Evolutionary conservation across 1,140 invertebrate species (phyloP).

Genomic region (Agrypnia vestita): DNA sequence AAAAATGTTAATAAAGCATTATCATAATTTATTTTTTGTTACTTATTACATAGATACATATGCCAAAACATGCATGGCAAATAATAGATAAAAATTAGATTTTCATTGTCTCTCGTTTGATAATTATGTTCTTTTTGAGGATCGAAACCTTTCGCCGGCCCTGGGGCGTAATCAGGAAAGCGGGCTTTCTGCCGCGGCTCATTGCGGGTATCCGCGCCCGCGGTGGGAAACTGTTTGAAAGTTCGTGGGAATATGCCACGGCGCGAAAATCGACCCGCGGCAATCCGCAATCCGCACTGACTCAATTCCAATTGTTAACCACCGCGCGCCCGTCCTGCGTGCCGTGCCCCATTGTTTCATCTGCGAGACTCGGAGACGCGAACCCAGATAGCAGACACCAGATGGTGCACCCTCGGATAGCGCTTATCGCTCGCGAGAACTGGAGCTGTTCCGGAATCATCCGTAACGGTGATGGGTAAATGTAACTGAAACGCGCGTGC

Average conservation of each 20-base stretch:
- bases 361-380: neutral
- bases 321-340: neutral
- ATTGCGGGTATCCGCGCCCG: neutral
- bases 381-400: neutral
- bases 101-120: too few relatives aligned
- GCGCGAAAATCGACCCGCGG: neutral
- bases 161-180: neutral
- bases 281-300: neutral
- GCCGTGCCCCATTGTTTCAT: neutral
- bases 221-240: constrained; percentile 27
- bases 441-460: too few relatives aligned
- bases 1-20: too few relatives aligned
- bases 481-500: too few relatives aligned
- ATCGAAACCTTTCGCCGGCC: neutral
- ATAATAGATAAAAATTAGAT: too few relatives aligned
- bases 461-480: too few relatives aligned
- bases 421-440: neutral
- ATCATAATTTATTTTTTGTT: too few relatives aligned
- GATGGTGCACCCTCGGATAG: too few relatives aligned
- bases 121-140: neutral
- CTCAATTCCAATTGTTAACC: constrained; percentile 24
- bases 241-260: constrained; percentile 20
- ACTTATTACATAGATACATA: too few relatives aligned
- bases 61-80: too few relatives aligned
- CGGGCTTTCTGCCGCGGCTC: constrained; percentile 6